These are phyloP conservation scores for Cotesia vestalis DNA, from an alignment of 1,140 invertebrate species.

Conservation along the genomic window DNA sequence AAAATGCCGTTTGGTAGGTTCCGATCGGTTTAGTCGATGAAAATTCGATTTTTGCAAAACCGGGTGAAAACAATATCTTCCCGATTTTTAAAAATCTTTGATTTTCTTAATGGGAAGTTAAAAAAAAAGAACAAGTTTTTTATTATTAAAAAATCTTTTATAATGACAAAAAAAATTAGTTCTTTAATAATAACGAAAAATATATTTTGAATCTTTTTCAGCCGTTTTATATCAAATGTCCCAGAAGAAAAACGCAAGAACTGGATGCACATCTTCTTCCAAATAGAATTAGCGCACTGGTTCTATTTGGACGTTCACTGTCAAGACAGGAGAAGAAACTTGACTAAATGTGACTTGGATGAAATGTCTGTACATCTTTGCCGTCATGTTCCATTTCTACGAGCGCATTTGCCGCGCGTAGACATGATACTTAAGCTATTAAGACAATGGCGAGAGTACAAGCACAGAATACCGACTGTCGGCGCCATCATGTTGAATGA, in stretches of 20 bases:
- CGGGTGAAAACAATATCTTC: too few relatives aligned
- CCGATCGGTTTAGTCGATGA: too few relatives aligned
- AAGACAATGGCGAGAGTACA: conserved; percentile 89
- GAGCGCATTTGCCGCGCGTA: conserved; percentile 76
- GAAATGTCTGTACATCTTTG: conserved; percentile 87
- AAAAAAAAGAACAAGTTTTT: too few relatives aligned
- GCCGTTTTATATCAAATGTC: conserved; percentile 94
- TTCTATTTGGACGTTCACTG: conserved; percentile 97
- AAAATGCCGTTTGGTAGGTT: too few relatives aligned
- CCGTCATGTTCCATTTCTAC: conserved; percentile 86
- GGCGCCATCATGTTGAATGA: conserved; percentile 93
- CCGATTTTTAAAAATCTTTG: too few relatives aligned
- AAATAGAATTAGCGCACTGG: conserved; percentile 97
- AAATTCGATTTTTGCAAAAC: too few relatives aligned
- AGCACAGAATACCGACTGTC: conserved; percentile 93
- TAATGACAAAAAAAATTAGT: too few relatives aligned
- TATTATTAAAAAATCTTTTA: too few relatives aligned
- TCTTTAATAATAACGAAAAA: background rate
- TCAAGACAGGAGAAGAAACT: conserved; percentile 72
- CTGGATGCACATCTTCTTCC: conserved; percentile 91
- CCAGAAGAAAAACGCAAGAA: conserved; percentile 90
- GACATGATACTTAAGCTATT: conserved; percentile 77
- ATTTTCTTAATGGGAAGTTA: too few relatives aligned
- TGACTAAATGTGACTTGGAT: conserved; percentile 83
- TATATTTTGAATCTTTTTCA: conserved; percentile 59